Conservation (phyloP, 2,888 invertebrate species). For the Dolichopus griseipennis region DNA sequence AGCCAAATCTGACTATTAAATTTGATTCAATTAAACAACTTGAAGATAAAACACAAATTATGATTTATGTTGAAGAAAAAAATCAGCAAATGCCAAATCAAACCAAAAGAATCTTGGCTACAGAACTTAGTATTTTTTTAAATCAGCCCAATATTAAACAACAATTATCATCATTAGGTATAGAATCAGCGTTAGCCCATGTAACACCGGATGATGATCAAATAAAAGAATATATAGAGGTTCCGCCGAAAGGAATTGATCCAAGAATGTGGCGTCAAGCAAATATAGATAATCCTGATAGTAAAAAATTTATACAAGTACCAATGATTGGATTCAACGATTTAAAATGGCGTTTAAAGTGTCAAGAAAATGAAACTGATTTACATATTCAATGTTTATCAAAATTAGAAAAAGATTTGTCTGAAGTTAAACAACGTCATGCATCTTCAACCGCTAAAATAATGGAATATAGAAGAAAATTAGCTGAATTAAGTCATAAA, state of each 20-base stretch:
- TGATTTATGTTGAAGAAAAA: conserved; percentile 66
- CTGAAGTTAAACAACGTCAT: conserved; percentile 69
- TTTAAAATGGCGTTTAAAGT: conserved; percentile 68
- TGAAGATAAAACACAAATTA: conserved; percentile 67
- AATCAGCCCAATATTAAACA: conserved; percentile 61
- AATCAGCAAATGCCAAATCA: conserved; percentile 51
- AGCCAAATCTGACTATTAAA: conserved; percentile 69
- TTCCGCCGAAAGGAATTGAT: conserved; percentile 88
- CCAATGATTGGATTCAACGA: conserved; percentile 87
- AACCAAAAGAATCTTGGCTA: conserved; percentile 61
- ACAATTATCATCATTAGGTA: conserved; percentile 64
- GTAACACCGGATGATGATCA: conserved; percentile 69
- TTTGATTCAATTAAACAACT: conserved; percentile 70
- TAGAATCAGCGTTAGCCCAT: conserved; percentile 61
- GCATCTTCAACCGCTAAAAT: conserved; percentile 71
- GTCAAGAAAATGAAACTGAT: conserved; percentile 74
- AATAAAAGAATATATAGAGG: conserved; percentile 78
- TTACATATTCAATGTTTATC: conserved; percentile 73
- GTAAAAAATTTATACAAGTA: conserved; percentile 80
- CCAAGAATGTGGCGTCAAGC: conserved; percentile 93
- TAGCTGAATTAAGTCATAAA: conserved; percentile 73
- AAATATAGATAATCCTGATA: conserved; percentile 89
- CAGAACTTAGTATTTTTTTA: conserved; percentile 61
- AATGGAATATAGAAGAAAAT: conserved; percentile 69
- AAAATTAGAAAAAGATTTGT: conserved; percentile 68